Conservation (phyloP, 2,797 vertebrate species). For the Sylvilagus floridanus region DNA sequence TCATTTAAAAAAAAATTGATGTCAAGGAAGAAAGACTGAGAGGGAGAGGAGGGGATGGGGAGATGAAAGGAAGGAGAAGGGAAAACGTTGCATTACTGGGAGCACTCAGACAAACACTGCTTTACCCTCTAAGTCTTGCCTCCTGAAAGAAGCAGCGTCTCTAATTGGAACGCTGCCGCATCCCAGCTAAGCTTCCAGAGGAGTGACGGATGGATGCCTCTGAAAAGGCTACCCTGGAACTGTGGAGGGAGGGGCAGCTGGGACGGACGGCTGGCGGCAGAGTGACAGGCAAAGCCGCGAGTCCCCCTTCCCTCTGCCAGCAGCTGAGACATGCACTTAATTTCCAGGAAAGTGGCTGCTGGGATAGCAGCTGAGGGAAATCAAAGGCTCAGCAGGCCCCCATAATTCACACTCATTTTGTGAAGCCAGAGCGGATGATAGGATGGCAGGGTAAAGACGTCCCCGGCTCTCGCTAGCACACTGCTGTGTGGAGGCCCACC, state of each 20-base stretch:
- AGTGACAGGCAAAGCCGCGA: conserved; percentile 20
- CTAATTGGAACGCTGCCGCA: background rate
- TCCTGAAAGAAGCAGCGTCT: background rate
- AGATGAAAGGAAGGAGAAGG: background rate
- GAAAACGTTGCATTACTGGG: too few relatives aligned
- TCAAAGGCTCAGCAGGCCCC: conserved; percentile 88
- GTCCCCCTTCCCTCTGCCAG: conserved; percentile 69
- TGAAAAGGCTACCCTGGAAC: background rate
- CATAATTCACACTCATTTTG: conserved; percentile 88
- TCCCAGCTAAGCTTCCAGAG: background rate
- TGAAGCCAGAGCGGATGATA: conserved; percentile 86
- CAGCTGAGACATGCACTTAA: conserved; percentile 88
- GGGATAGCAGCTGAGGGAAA: conserved; percentile 88
- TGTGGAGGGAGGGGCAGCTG: background rate
- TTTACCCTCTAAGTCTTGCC: background rate
- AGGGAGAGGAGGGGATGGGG: background rate
- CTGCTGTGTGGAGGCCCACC: conserved; percentile 78
- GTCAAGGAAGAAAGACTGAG: background rate
- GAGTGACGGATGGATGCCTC: background rate
- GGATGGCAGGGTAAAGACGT: conserved; percentile 85
- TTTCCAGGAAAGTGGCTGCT: conserved; percentile 88
- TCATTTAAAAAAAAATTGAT: background rate
- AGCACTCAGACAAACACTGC: background rate
- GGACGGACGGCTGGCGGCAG: background rate
- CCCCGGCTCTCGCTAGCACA: conserved; percentile 74